These are phyloP conservation scores for Muscidifurax raptorellus DNA, from an alignment of 1,140 invertebrate genomes.

Conservation along the genomic window DNA sequence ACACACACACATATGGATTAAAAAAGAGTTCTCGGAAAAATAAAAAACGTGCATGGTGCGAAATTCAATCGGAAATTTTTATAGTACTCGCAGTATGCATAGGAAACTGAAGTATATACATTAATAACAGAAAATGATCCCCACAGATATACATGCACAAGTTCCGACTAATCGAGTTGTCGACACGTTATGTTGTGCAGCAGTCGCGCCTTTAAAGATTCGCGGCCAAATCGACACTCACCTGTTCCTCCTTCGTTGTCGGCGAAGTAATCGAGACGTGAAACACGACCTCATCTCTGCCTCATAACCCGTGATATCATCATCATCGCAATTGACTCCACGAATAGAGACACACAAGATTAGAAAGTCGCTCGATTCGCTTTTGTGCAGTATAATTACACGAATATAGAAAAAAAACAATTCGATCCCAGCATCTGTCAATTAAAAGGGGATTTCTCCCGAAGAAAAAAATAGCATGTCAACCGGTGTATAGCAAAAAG, in stretches of 20 bases:
- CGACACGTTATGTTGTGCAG: not conserved
- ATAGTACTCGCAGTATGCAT: too few species aligned
- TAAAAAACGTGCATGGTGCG: too few species aligned
- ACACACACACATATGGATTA: too few species aligned
- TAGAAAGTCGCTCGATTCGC: too few species aligned
- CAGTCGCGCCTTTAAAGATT: not conserved
- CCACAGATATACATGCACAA: too few species aligned
- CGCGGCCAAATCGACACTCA: not conserved
- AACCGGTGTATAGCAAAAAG: not conserved
- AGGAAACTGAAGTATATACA: too few species aligned
- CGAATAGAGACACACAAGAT: too few species aligned
- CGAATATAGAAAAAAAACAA: not conserved
- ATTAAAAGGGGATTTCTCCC: slow-evolving; percentile 17
- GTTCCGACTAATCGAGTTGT: not conserved
- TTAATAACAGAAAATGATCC: too few species aligned
- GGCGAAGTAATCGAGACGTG: slow-evolving; percentile 5
- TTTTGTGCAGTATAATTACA: not conserved
- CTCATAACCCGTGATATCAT: too few species aligned
- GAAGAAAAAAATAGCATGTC: slow-evolving; percentile 17
- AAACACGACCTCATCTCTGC: not conserved
- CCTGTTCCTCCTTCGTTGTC: not conserved
- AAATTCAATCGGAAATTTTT: too few species aligned
- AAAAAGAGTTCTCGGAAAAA: too few species aligned
- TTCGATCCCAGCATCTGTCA: not conserved
- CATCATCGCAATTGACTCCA: too few species aligned